Percentiles rank a stretch among this genome's conserved stretches.
phyloP scores from a whole-genome alignment of 2,888 invertebrate genomes.

The Mesorhabditis belari region DNA sequence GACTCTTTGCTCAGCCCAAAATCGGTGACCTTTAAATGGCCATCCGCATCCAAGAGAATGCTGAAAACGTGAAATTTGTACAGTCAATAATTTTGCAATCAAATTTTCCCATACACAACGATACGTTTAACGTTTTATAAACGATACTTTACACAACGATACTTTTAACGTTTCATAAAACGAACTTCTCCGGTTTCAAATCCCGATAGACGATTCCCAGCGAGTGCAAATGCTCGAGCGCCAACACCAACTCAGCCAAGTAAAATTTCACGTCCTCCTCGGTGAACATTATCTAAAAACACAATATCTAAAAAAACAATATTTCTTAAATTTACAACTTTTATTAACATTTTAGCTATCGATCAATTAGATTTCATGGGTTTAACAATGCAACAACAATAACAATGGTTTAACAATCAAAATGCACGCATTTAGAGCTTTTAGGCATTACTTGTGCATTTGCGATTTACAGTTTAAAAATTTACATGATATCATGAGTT shows the following conservation, averaged over 20 bases:
- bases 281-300: conserved; percentile 92
- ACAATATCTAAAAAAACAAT: no score
- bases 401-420: no score
- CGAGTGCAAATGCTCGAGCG: conserved; percentile 89
- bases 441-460: no score
- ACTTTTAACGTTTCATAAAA: no score
- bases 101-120: not conserved
- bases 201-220: conserved; percentile 97
- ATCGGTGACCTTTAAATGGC: conserved; percentile 95
- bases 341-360: no score
- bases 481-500: no score
- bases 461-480: no score
- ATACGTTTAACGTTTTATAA: not conserved
- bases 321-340: no score
- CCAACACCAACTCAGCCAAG: conserved; percentile 90
- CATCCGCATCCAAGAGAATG: conserved; percentile 82
- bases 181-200: conserved; percentile 89
- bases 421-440: no score
- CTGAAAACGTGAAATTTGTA: conserved; percentile 59
- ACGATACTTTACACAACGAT: not conserved
- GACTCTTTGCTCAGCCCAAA: conserved; percentile 96
- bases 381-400: no score
- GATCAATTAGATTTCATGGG: no score
- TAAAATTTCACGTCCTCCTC: conserved; percentile 99
- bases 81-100: not conserved